Conservation (phyloP, 1,140 invertebrate species). For the Hylaeus volcanicus region DNA sequence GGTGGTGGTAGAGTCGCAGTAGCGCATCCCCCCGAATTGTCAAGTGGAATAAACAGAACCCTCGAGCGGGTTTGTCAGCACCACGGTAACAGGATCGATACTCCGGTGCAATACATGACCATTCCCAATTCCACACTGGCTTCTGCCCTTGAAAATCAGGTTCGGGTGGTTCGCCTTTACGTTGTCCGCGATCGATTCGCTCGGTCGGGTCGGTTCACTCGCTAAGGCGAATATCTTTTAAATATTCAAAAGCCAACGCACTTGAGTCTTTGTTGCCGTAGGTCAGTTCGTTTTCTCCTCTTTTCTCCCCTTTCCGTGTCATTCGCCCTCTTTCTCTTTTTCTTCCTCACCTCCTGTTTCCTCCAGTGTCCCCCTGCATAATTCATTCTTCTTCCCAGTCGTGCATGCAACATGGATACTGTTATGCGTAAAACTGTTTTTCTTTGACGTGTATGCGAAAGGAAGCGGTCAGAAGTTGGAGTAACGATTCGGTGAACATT, state of each 20-base stretch:
- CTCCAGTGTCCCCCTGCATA: background rate
- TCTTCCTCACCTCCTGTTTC: background rate
- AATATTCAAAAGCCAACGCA: slow-evolving; percentile 26
- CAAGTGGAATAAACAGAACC: background rate
- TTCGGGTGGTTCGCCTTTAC: slow-evolving; percentile 10
- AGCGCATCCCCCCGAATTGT: background rate
- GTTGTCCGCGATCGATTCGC: background rate
- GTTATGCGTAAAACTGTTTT: slow-evolving; percentile 26
- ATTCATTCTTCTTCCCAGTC: slow-evolving; percentile 1
- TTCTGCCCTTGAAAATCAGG: slow-evolving; percentile 34
- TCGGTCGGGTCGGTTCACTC: background rate
- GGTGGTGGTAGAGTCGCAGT: background rate
- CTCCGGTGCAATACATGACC: slow-evolving; percentile 17
- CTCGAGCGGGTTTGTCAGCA: background rate
- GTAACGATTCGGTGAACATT: too few species aligned
- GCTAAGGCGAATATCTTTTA: slow-evolving; percentile 22
- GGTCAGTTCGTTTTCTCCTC: slow-evolving; percentile 22
- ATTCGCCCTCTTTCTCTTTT: background rate
- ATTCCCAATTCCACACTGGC: slow-evolving; percentile 38
- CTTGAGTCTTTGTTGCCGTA: slow-evolving; percentile 42
- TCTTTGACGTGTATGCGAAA: background rate
- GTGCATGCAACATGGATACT: slow-evolving; percentile 10
- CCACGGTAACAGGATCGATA: background rate
- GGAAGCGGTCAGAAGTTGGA: too few species aligned
- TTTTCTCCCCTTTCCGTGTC: background rate